Conservation (phyloP, 1,140 invertebrate species). For the Notospermus geniculatus region DNA sequence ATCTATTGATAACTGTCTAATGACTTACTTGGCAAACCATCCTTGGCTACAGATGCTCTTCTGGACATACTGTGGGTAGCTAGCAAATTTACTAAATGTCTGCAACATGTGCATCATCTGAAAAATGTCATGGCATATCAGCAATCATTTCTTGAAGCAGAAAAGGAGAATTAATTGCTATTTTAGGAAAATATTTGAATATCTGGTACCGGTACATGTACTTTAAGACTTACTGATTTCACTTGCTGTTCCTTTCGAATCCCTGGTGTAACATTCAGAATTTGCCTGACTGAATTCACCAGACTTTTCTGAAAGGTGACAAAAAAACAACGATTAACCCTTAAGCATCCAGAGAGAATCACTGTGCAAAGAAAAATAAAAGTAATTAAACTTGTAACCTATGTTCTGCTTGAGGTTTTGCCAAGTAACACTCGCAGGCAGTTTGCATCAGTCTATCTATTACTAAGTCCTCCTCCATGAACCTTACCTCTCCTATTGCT, state of each 20-base stretch:
- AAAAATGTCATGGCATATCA: too few species aligned
- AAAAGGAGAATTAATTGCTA: too few species aligned
- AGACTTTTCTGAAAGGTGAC: constrained; percentile 29
- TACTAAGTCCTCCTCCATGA: background rate
- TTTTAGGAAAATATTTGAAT: too few species aligned
- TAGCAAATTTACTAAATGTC: constrained; percentile 25
- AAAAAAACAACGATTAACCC: background rate
- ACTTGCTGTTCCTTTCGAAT: constrained; percentile 21
- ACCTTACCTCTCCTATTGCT: constrained; percentile 26
- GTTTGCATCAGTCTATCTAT: too few species aligned
- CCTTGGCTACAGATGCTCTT: constrained; percentile 22
- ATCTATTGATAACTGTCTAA: too few species aligned
- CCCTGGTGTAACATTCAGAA: constrained; percentile 17
- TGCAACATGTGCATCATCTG: constrained; percentile 26
- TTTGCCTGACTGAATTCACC: constrained; percentile 20
- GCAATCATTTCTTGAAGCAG: too few species aligned
- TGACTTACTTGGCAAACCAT: constrained; percentile 28
- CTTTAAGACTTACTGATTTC: constrained; percentile 16
- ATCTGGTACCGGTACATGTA: too few species aligned
- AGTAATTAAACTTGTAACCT: too few species aligned
- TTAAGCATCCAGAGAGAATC: too few species aligned
- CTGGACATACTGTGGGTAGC: constrained; percentile 27
- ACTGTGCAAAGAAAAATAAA: too few species aligned
- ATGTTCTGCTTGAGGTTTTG: too few species aligned
- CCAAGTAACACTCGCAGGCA: too few species aligned